A percentile compares a stretch with the other conserved stretches of the same genome.
These are phyloP conservation scores for Panonychus citri DNA, from an alignment of 1,140 invertebrate species.

Conservation along the genomic window DNA sequence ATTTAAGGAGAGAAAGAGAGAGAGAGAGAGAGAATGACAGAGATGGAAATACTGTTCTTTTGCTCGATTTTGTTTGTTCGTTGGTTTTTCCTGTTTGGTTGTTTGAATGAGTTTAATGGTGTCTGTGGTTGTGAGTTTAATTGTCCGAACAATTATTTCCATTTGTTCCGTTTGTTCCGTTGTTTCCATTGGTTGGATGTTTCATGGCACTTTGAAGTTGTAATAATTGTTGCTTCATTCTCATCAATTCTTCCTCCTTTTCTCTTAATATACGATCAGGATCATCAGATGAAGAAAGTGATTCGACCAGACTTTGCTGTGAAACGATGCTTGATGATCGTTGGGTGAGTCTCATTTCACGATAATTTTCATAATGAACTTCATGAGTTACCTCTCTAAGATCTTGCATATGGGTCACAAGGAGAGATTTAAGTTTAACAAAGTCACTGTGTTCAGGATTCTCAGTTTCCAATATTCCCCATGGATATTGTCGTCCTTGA, in stretches of 20 bases:
- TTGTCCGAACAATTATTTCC: too few relatives aligned
- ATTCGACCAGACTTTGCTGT: conserved; percentile 14
- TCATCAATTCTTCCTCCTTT: conserved; percentile 43
- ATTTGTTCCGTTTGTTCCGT: too few relatives aligned
- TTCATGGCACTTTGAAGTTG: conserved; percentile 13
- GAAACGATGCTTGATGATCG: conserved; percentile 13
- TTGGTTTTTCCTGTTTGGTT: too few relatives aligned
- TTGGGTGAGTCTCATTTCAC: conserved; percentile 20
- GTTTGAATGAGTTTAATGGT: too few relatives aligned
- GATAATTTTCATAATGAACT: conserved; percentile 33
- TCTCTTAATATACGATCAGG: conserved; percentile 63
- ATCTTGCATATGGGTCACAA: conserved; percentile 29
- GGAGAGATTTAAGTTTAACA: conserved; percentile 33
- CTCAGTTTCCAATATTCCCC: conserved; percentile 40
- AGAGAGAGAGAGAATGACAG: too few relatives aligned
- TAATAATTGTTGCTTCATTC: conserved; percentile 17
- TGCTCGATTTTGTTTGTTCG: too few relatives aligned
- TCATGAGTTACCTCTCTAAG: conserved; percentile 30
- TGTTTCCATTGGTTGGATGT: not conserved
- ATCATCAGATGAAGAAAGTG: conserved; percentile 25
- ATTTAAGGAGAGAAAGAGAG: too few relatives aligned
- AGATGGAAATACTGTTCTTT: too few relatives aligned
- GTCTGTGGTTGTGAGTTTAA: too few relatives aligned
- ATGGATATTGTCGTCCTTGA: conserved; percentile 33
- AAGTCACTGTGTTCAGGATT: conserved; percentile 41